Conservation (phyloP, 2,888 invertebrate species). For the Chirona hameri region DNA sequence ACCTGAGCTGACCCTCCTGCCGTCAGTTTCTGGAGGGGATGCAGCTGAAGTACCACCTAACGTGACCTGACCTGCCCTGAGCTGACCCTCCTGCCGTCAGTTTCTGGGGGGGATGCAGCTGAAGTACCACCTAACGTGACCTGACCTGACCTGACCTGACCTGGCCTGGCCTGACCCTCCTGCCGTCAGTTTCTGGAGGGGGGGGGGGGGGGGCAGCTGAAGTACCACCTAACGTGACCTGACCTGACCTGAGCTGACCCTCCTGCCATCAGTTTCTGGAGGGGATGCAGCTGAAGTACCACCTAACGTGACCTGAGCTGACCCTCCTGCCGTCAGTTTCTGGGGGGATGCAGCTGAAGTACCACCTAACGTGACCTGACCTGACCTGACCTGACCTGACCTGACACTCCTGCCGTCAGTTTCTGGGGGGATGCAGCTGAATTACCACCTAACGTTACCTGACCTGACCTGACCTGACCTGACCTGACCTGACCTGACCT, state of each 20-base stretch:
- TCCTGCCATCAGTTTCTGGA: constrained; percentile 67
- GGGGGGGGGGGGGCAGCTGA: constrained; percentile 72
- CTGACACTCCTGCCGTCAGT: constrained; percentile 55
- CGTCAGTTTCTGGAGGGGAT: constrained; percentile 75
- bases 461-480: no score
- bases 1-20: no score
- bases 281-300: constrained; percentile 75
- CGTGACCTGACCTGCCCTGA: no score
- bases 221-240: no score
- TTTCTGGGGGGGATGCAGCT: constrained; percentile 82
- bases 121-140: constrained; percentile 60
- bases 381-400: no score
- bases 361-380: no score
- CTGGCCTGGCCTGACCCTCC: no score
- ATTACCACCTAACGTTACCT: no score
- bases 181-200: constrained; percentile 69
- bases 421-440: constrained; percentile 78
- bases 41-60: constrained; percentile 76
- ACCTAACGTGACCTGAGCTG: no score
- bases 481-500: no score
- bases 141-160: no score
- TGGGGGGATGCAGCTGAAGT: constrained; percentile 81
- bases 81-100: constrained; percentile 49
- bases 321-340: constrained; percentile 57
- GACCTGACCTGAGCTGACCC: no score